Conservation (phyloP, 2,113 vertebrate genomes). For the Steatornis caripensis region DNA sequence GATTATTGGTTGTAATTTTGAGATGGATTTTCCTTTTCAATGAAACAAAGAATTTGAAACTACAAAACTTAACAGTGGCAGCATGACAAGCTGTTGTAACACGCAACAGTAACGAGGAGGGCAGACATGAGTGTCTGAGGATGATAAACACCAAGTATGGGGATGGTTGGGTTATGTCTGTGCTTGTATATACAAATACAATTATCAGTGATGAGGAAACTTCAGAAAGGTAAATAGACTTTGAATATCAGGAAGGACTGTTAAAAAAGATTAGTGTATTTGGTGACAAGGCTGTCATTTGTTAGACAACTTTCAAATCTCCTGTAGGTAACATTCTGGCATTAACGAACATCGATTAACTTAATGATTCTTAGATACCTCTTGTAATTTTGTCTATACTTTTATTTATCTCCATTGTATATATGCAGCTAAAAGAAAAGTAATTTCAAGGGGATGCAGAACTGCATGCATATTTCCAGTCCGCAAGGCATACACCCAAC, state of each 20-base stretch:
- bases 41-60: background rate
- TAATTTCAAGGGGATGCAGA: background rate
- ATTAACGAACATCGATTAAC: background rate
- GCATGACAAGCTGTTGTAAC: background rate
- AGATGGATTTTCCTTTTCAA: background rate
- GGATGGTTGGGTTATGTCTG: background rate
- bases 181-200: background rate
- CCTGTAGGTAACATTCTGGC: background rate
- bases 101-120: background rate
- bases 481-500: background rate
- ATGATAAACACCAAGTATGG: background rate
- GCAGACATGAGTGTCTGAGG: background rate
- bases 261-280: background rate
- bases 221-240: background rate
- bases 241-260: background rate
- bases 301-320: background rate
- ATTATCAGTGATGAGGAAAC: background rate
- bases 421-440: no score
- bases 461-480: background rate
- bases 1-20: background rate
- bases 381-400: background rate
- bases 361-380: background rate
- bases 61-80: background rate
- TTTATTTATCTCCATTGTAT: background rate
- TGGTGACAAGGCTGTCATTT: background rate